Conservation (phyloP, 2,797 vertebrate genomes). For the Lepus townsendii region DNA sequence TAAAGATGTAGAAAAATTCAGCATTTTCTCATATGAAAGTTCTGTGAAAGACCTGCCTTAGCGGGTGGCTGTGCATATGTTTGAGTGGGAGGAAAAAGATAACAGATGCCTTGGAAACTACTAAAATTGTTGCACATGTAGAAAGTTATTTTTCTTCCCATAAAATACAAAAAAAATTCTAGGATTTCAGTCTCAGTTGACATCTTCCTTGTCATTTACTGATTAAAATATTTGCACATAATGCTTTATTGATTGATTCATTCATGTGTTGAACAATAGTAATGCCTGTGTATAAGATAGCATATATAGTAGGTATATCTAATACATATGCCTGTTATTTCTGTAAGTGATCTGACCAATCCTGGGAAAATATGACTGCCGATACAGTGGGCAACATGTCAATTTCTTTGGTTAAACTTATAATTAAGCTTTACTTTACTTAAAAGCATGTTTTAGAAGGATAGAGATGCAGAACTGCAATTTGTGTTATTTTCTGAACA, state of each 20-base stretch:
- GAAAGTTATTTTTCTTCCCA: conserved; percentile 67
- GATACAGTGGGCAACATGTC: conserved; percentile 14
- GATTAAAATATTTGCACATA: conserved; percentile 47
- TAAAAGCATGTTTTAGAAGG: conserved; percentile 58
- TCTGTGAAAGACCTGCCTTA: conserved; percentile 62
- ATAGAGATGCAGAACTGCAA: background rate
- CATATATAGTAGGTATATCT: background rate
- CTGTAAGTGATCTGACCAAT: conserved; percentile 42
- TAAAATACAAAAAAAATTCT: background rate
- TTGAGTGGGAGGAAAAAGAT: conserved; percentile 72
- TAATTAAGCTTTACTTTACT: conserved; percentile 26
- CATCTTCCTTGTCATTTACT: conserved; percentile 24
- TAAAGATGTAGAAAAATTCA: conserved; percentile 64
- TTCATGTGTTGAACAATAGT: background rate
- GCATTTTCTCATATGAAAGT: conserved; percentile 70
- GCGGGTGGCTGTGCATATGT: conserved; percentile 68
- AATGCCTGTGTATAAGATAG: background rate
- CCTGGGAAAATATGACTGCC: conserved; percentile 39
- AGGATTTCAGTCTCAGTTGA: conserved; percentile 43
- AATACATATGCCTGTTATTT: conserved; percentile 10
- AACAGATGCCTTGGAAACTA: conserved; percentile 75
- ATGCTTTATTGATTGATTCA: conserved; percentile 1
- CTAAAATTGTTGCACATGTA: conserved; percentile 64
- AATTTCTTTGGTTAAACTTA: conserved; percentile 32
- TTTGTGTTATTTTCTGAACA: conserved; percentile 28